Conservation (phyloP, 2,888 invertebrate genomes). For the Sphecodes monilicornis region DNA sequence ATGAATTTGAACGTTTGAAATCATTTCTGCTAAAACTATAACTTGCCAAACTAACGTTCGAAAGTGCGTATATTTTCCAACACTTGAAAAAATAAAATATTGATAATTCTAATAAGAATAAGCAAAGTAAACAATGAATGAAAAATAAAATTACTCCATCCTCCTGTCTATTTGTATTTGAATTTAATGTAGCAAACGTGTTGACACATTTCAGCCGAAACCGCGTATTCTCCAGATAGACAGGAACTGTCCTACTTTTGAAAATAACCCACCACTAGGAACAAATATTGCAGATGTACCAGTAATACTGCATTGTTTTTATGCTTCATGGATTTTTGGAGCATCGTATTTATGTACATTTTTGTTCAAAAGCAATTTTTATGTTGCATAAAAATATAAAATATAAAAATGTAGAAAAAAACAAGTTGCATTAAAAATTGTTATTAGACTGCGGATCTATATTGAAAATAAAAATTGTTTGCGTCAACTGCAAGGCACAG, state of each 20-base stretch:
- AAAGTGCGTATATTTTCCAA: not conserved
- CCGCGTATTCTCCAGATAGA: not conserved
- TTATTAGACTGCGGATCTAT: not conserved
- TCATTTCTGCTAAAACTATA: not conserved
- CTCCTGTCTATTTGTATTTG: not conserved
- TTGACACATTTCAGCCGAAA: conserved; percentile 11
- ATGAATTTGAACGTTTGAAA: not conserved
- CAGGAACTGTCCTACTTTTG: not conserved
- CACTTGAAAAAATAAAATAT: not conserved
- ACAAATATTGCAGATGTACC: not conserved
- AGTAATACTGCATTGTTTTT: not conserved
- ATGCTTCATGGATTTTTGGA: not conserved
- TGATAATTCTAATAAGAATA: not conserved
- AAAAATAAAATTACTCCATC: not conserved
- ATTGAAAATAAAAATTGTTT: not conserved
- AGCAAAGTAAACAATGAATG: not conserved
- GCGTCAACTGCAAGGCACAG: not conserved
- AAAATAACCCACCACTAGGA: not conserved
- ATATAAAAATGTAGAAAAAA: too few species aligned
- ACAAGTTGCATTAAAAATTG: too few species aligned
- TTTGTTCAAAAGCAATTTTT: too few species aligned
- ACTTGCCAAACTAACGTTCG: not conserved
- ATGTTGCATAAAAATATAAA: too few species aligned
- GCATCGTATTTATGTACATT: not conserved
- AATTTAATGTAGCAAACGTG: not conserved